These are phyloP conservation scores for Neodiprion virginianus DNA, from an alignment of 1,140 invertebrate genomes.

Conservation along the genomic window DNA sequence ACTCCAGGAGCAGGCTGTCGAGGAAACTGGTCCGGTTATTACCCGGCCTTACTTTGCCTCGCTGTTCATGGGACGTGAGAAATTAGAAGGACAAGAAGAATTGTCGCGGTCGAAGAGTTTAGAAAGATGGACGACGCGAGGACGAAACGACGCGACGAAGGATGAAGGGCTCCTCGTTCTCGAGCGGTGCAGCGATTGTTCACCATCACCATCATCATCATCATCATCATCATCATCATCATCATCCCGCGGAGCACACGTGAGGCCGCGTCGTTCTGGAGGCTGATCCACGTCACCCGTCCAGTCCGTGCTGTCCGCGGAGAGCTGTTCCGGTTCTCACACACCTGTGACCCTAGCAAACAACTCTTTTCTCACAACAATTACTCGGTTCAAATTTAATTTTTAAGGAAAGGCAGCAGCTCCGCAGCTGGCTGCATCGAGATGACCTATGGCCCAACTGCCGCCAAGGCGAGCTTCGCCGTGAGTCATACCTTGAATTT, in stretches of 20 bases:
- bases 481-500: background rate
- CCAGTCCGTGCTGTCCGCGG: constrained; percentile 25
- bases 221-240: no score
- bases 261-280: background rate
- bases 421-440: background rate
- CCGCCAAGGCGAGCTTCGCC: background rate
- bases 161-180: no score
- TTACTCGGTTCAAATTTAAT: constrained; percentile 38
- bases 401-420: constrained; percentile 32
- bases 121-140: no score
- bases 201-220: no score
- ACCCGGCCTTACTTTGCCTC: no score
- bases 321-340: constrained; percentile 54
- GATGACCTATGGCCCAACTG: background rate
- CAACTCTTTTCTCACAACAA: constrained; percentile 52
- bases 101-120: no score
- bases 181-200: no score
- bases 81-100: no score
- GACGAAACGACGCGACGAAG: no score
- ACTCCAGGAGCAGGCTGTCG: background rate
- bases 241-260: background rate
- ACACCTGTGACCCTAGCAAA: constrained; percentile 45
- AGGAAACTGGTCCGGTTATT: background rate
- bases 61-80: no score
- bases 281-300: constrained; percentile 39